Evolutionary conservation across 2,113 vertebrate species (phyloP).

Genomic region (Telmatochromis bifrenatus): DNA sequence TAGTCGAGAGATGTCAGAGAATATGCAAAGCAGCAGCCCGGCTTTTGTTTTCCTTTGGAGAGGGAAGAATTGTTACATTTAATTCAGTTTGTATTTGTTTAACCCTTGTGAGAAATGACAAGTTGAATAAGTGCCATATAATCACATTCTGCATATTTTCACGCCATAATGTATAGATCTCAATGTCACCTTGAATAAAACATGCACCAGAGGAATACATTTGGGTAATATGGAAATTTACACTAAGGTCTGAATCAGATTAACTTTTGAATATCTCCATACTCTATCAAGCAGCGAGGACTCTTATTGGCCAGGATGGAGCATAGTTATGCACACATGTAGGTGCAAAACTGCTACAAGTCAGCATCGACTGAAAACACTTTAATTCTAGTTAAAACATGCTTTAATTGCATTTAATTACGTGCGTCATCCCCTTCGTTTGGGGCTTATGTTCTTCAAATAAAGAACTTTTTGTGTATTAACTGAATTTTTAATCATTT

Average conservation of each 20-base stretch:
- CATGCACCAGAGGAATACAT: slow-evolving; percentile 65
- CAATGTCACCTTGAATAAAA: slow-evolving; percentile 76
- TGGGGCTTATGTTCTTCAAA: neutral
- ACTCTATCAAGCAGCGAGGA: slow-evolving; percentile 28
- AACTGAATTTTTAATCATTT: neutral
- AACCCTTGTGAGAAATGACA: slow-evolving; percentile 70
- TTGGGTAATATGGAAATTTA: slow-evolving; percentile 73
- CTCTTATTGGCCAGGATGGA: slow-evolving; percentile 20
- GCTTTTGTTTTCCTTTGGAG: slow-evolving; percentile 61
- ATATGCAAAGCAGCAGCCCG: slow-evolving; percentile 77
- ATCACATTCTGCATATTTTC: slow-evolving; percentile 72
- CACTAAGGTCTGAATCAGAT: slow-evolving; percentile 62
- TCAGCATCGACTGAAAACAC: neutral
- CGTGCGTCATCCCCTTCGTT: neutral
- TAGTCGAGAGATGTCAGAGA: slow-evolving; percentile 75
- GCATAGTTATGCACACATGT: neutral
- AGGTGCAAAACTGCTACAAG: neutral
- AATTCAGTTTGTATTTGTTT: slow-evolving; percentile 70
- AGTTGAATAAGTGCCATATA: slow-evolving; percentile 70
- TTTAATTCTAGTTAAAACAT: neutral
- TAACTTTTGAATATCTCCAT: slow-evolving; percentile 62
- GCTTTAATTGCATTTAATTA: neutral
- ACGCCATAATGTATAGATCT: slow-evolving; percentile 50
- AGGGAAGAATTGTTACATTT: slow-evolving; percentile 49
- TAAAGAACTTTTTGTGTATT: neutral